Evolutionary conservation across 2,797 vertebrate genomes (phyloP), one percentile per base, ranked within the genome.

Genomic region (Melanotaenia parkinsoni): DNA sequence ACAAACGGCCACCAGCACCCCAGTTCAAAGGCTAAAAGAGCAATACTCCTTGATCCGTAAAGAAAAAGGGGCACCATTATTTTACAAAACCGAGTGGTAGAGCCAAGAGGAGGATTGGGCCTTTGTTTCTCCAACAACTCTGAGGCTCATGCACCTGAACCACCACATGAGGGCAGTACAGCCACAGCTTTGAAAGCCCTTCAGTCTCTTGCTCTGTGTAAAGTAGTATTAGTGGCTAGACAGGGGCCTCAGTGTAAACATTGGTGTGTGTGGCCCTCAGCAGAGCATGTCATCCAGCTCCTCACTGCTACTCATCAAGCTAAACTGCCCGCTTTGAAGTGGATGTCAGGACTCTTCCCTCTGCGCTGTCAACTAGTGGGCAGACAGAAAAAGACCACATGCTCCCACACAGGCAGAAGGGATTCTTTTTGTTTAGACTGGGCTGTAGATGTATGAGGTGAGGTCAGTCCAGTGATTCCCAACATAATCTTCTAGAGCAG

Each of bases 151-250:
- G 38, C 30, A 1, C 35, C 1, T 0, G 0, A 0, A 20, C 58
- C 0, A 1, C 91, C 94, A 88, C 92, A 78, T 58, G 93, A 80
- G 90, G 94, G 91, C 93, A 94, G 85, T 91, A 38, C 69, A 88
- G 82, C 69, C 85, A 83, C 89, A 85, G 65, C 43, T 87, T 91
- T 91, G 68, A 72, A 54, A 28, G n/a, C 18, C 38, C 40, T 43
- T 14, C 22, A 3, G 0, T 10, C 24, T 67, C 60, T 30, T 60
- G n/a, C 37, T 54, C 18, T 62, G 63, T 62, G 73, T 60, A 18
- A 32, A 65, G 50, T 56, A 67, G 60, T 70, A 67, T 80, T 58
- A 64, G 70, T 69, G 67, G 68, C 61, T 32, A 51, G 43, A 63
- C 75, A 11, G 51, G 64, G 80, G 72, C 76, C 82, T 74, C 78